These are phyloP conservation scores for Anarrhichthys ocellatus DNA, from an alignment of 2,113 vertebrate genomes.

Conservation along the genomic window DNA sequence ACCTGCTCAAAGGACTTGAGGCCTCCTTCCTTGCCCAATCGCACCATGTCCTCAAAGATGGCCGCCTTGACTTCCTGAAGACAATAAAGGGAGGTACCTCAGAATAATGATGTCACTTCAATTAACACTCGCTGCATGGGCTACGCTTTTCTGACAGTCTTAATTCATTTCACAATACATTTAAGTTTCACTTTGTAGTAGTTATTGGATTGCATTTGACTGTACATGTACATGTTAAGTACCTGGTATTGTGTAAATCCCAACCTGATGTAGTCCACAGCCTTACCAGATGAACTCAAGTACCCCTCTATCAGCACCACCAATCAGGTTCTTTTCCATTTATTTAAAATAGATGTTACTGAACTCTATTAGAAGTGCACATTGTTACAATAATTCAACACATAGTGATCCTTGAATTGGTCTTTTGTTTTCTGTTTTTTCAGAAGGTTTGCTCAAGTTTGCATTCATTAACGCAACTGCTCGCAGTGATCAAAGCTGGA, in stretches of 20 bases:
- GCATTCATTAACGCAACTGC: no score
- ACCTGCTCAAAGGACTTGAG: conserved; percentile 98
- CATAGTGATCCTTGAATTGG: background rate
- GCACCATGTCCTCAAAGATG: conserved; percentile 89
- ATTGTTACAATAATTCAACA: background rate
- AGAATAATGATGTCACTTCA: background rate
- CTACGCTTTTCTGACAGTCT: background rate
- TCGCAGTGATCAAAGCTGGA: background rate
- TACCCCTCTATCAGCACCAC: background rate
- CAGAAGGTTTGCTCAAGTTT: no score
- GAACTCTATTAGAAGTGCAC: no score
- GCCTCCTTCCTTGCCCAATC: conserved; percentile 89
- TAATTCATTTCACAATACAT: background rate
- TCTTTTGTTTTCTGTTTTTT: no score
- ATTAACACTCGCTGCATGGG: background rate
- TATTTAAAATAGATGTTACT: no score
- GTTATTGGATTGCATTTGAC: no score
- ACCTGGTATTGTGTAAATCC: no score
- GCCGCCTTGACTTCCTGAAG: conserved; percentile 88
- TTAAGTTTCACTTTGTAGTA: background rate
- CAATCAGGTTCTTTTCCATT: background rate
- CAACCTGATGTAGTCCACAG: no score
- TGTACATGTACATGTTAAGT: no score
- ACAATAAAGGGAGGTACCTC: background rate
- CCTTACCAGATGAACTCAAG: background rate